Evolutionary conservation across 2,888 invertebrate genomes (phyloP).

Genomic region (Lepidochitona cinerea): DNA sequence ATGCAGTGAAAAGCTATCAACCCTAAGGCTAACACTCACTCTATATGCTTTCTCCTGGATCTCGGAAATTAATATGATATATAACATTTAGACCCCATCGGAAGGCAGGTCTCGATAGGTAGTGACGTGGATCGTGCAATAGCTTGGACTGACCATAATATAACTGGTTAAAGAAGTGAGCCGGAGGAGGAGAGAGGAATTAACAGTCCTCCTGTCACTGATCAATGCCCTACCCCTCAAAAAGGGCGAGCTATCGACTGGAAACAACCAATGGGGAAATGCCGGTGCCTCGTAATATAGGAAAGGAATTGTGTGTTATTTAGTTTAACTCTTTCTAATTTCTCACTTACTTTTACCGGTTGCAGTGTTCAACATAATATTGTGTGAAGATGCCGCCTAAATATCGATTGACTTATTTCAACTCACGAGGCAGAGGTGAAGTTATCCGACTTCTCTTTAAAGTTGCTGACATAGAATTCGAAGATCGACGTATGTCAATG

Average conservation of each 20-base stretch:
- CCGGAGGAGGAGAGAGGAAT: too few relatives aligned
- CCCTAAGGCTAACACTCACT: too few relatives aligned
- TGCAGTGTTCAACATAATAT: background rate
- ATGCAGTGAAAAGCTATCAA: too few relatives aligned
- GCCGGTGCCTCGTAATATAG: too few relatives aligned
- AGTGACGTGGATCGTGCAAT: background rate
- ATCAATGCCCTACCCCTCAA: too few relatives aligned
- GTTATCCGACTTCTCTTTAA: background rate
- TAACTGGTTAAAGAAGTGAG: background rate
- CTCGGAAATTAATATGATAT: too few relatives aligned
- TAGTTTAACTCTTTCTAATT: background rate
- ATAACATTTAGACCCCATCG: too few relatives aligned
- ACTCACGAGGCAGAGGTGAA: background rate
- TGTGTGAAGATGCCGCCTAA: background rate
- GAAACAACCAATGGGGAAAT: too few relatives aligned
- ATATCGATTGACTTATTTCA: background rate
- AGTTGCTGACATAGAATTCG: conserved; percentile 1
- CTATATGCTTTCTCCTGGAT: too few relatives aligned
- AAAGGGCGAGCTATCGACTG: too few relatives aligned
- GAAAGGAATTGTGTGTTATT: background rate
- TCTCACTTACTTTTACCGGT: background rate
- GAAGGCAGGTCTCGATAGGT: too few relatives aligned
- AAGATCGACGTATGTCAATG: background rate
- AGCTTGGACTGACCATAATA: background rate
- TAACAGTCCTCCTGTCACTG: too few relatives aligned